Conservation (phyloP, 2,888 invertebrate genomes). For the Drosophila quinaria region DNA sequence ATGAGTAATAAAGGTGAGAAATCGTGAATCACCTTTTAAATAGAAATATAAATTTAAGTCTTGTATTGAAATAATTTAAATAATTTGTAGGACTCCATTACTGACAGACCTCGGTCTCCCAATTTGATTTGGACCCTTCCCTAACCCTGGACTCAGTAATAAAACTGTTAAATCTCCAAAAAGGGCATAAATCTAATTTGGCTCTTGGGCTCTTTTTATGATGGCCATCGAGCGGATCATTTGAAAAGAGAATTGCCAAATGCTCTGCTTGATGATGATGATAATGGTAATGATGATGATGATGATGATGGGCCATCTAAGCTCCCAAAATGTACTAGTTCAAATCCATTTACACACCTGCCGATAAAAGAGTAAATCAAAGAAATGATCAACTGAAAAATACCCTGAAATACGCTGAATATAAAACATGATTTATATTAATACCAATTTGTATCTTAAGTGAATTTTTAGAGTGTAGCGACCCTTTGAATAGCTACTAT, state of each 20-base stretch:
- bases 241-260: conserved; percentile 56
- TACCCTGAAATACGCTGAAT: conserved; percentile 12
- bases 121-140: conserved; percentile 56
- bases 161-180: conserved; percentile 55
- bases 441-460: neutral
- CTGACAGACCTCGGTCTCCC: conserved; percentile 8
- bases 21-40: neutral
- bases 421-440: neutral
- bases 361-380: conserved; percentile 7
- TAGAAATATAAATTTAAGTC: neutral
- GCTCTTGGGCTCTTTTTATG: conserved; percentile 63
- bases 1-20: conserved; percentile 21
- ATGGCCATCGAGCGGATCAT: conserved; percentile 49
- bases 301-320: conserved; percentile 65
- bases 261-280: conserved; percentile 37
- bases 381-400: neutral
- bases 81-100: conserved; percentile 5
- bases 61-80: conserved; percentile 1
- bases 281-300: conserved; percentile 47
- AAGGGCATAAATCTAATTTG: conserved; percentile 76
- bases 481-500: too few species aligned
- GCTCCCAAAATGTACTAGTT: conserved; percentile 50
- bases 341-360: conserved; percentile 79
- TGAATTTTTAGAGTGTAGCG: neutral
- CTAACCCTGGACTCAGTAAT: conserved; percentile 7